Conservation (phyloP, 2,888 invertebrate genomes). For the Carpatolechia fugitivella region DNA sequence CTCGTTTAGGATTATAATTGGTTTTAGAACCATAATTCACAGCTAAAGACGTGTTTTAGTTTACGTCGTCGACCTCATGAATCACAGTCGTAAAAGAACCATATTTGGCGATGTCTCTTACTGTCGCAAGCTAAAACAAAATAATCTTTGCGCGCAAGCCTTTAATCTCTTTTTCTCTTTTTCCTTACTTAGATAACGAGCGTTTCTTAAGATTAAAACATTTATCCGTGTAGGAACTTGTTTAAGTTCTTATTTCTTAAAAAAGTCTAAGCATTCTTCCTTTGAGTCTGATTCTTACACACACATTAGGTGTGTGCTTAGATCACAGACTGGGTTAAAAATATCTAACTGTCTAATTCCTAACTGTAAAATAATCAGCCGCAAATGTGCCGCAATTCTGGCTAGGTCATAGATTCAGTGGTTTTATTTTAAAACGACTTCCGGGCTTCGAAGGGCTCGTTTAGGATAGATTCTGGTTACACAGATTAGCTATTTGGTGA, state of each 20-base stretch:
- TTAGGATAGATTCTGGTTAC: too few relatives aligned
- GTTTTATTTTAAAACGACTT: too few relatives aligned
- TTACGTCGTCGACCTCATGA: not conserved
- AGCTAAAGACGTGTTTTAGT: not conserved
- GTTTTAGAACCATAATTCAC: not conserved
- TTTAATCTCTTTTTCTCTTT: not conserved
- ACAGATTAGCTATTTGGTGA: too few relatives aligned
- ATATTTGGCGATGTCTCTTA: not conserved
- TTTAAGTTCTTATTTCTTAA: not conserved
- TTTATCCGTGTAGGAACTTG: not conserved
- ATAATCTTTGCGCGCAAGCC: not conserved
- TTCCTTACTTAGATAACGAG: not conserved
- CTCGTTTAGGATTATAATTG: not conserved
- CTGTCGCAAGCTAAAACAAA: not conserved
- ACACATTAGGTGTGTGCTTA: too few relatives aligned
- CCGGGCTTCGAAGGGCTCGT: too few relatives aligned
- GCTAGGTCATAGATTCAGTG: too few relatives aligned
- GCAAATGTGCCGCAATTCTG: too few relatives aligned
- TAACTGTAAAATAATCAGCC: too few relatives aligned
- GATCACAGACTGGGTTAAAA: not conserved
- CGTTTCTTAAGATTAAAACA: not conserved
- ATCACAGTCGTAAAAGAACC: not conserved
- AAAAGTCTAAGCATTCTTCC: not conserved
- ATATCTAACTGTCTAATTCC: too few relatives aligned
- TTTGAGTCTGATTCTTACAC: not conserved